Base-by-base conservation (phyloP, 1,140 invertebrate species). In the Tenebrio molitor region DNA sequence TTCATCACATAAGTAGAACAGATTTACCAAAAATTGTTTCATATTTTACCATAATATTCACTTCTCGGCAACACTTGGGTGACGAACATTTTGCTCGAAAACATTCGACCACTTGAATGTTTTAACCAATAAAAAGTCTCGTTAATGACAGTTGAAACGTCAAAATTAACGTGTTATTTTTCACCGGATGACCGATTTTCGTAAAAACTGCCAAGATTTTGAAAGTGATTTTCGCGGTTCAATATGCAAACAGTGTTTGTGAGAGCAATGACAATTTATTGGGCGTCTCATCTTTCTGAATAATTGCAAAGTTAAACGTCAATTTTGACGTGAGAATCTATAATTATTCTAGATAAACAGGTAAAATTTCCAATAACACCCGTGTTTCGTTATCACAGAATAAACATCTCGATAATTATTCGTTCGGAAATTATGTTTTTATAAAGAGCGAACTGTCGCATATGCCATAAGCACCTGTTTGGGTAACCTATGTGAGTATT, bases 401-500 rank as follows among this genome's bases (percentile, higher is more conserved):
- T 23, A 58, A 58, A 58, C 23, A 58, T 15, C 12, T 25, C 29
- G 50, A 58, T 58, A 58, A 58, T 10, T 25, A 39, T 42, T 66
- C 42, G 17, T 25, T n/a, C 19, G 4, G 14, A 25, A 66, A 66
- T 66, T 66, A 42, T 21, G 36, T 66, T 66, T 66, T 7, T 7
- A 1, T 66, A 66, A 66, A 16, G 44, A 44, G 16, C n/a, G 7
- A 53, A 7, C 8, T 1, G 17, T 53, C 16, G n/a, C 8, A 8
- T 14, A 25, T 3, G 42, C n/a, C 10, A 44, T 66, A 21, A 66
- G 25, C 64, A 66, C 36, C 62, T 65, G 36, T 34, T 66, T 42
- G 12, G 36, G 23, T 66, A 66, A 66, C 36, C 64, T 66, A 66
- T 66, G 64, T 33, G 33, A 41, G 64, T 65, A 65, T 65, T 65